Percentiles rank a stretch among this genome's conserved stretches.
Conservation (phyloP, 2,113 vertebrate genomes). For the Daboia siamensis region DNA sequence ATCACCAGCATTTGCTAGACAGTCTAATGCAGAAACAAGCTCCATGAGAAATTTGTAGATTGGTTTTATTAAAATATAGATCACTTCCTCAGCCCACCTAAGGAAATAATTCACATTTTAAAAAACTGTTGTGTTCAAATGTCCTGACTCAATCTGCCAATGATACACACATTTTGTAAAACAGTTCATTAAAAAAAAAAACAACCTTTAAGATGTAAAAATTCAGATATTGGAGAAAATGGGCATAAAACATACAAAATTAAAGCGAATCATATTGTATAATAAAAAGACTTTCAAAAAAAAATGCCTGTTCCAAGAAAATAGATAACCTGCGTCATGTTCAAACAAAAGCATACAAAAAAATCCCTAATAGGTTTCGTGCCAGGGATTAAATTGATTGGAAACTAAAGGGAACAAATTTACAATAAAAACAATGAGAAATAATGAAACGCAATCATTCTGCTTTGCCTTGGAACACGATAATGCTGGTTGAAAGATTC, state of each 20-base stretch:
- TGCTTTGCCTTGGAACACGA: neutral
- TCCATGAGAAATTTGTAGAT: neutral
- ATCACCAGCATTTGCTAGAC: neutral
- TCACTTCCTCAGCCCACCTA: neutral
- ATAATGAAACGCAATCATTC: neutral
- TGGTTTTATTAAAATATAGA: neutral
- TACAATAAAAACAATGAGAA: neutral
- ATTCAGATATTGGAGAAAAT: neutral
- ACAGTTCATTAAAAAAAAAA: neutral
- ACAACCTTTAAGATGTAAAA: neutral
- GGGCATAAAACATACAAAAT: neutral
- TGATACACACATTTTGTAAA: neutral
- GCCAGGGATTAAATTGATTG: neutral
- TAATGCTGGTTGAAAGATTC: neutral
- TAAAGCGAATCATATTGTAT: neutral
- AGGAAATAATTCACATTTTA: neutral
- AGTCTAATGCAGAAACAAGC: neutral
- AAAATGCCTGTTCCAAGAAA: neutral
- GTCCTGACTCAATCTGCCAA: neutral
- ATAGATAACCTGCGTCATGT: neutral
- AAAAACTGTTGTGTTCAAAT: neutral
- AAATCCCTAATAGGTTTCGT: neutral
- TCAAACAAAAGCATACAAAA: neutral
- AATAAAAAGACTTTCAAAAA: neutral
- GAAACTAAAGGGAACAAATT: neutral